Evolutionary conservation across 2,888 invertebrate species (phyloP), one percentile per base, ranked within the genome.

Genomic region (Lepidochrysops patricia): DNA sequence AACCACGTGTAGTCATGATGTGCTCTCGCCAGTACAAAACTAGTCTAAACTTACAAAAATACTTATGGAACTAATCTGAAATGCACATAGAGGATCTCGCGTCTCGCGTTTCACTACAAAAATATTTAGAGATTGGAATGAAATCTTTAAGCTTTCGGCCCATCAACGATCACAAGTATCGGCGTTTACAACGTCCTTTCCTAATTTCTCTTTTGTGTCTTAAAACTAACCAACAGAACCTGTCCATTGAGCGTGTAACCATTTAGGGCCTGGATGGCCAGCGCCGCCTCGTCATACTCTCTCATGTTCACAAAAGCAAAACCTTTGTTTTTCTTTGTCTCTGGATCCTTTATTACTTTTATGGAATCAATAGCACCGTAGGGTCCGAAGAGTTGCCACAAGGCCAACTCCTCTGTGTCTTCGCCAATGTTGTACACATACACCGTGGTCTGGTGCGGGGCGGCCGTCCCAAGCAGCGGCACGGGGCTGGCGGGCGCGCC

Each of bases 101-200:
- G 82, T 84, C 84, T 84, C 82, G 74, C 19, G 43, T 43, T 43
- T 43, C 43, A 83, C 88, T 89, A 89, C 82, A 89, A 89, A 89
- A 89, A 88, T 89, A 89, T 87, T 82, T 76, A 84, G 87, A 85
- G 88, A 87, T 86, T 89, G 89, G 89, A 89, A 89, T 89, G 89
- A 86, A 88, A 87, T 73, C 73, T 73, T 84, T 82, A 82, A 85
- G 81, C 81, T 79, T 82, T 72, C 81, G 82, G 83, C 84, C 84
- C 75, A 76, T 76, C 75, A 80, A 82, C 79, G 71, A 83, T 83
- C 84, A 83, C 84, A 81, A 74, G 73, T 68, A 74, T 80, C 74
- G 79, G 80, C 82, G 82, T 82, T 77, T 67, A 74, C 61, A 84
- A 84, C 82, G 84, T 82, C 84, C 82, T 77, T 76, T 43, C 71